A percentile compares a stretch with the other conserved stretches of the same genome.
These are phyloP conservation scores for Melanotaenia parkinsoni DNA, from an alignment of 2,797 vertebrate species.

Conservation along the genomic window DNA sequence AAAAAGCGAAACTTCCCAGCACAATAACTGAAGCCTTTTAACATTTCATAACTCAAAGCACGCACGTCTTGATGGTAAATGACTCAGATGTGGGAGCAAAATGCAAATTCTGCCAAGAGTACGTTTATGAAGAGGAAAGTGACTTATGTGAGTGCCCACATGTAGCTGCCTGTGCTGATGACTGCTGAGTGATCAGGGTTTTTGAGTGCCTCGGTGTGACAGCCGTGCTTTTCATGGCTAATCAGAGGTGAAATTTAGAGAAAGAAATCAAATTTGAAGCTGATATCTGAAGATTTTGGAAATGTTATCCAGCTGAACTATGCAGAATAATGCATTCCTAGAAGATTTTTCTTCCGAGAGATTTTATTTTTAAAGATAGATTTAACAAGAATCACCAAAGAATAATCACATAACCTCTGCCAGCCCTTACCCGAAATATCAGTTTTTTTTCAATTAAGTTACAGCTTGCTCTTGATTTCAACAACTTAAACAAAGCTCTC, in stretches of 20 bases:
- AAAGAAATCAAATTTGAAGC: slow-evolving; percentile 4
- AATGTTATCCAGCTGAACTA: not conserved
- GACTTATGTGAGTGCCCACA: slow-evolving; percentile 10
- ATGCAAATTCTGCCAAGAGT: slow-evolving; percentile 42
- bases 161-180: slow-evolving; percentile 38
- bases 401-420: not conserved
- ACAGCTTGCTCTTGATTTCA: not conserved
- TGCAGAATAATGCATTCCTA: not conserved
- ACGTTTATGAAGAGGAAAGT: slow-evolving; percentile 19
- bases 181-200: slow-evolving; percentile 37
- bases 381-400: not conserved
- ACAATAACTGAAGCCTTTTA: not conserved
- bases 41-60: not conserved
- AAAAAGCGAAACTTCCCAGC: not conserved
- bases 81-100: slow-evolving; percentile 32
- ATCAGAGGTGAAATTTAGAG: slow-evolving; percentile 33
- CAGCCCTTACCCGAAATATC: not conserved
- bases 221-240: slow-evolving; percentile 11
- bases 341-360: not conserved
- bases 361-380: not conserved
- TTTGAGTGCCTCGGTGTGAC: slow-evolving; percentile 4
- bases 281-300: not conserved
- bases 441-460: too few relatives aligned
- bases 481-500: not conserved
- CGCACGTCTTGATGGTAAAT: slow-evolving; percentile 5